Base-by-base conservation (phyloP, 2,888 invertebrate species). In the Heliconius cydno region DNA sequence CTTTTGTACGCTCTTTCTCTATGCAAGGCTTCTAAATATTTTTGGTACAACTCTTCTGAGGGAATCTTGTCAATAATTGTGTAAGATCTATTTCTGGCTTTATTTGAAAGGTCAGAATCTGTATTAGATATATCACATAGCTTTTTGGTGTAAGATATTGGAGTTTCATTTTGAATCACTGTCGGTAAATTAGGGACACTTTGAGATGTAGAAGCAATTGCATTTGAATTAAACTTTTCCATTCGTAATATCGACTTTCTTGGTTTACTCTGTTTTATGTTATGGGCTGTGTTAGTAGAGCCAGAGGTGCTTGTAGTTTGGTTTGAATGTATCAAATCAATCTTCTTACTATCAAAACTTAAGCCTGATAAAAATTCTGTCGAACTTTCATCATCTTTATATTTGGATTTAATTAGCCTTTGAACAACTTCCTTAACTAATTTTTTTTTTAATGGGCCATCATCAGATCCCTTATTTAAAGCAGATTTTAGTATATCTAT, bases 381-480 rank as follows among this genome's bases (percentile, higher is more conserved):
- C 6, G 91, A 90, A 81, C 90, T 93, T 65, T 94, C 95, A 82
- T 96, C 96, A 86, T 96, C 96, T 71, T 94, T 94, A 86, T 96
- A 96, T 83, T 95, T 96, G 0, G 95, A 93, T 71, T 95, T 95
- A 0, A 96, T 89, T 22, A 97, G 91, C 87, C 96, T 95, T 82
- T 96, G 94, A 0, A 97, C 96, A 76, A 97, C 95, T 86, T 96
- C 96, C 85, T 96, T 96, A 25, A 97, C 95, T 71, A 97, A 94
- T 85, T 95, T 94, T 83, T 96, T 96, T 88, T 96, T 97, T 7
- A 96, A 92, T 60, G 94, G 90, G 25, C 95, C 89, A 88, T 96
- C 96, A 83, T 96, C 95, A 84, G 96, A 95, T 82, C 96, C 95
- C 46, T 96, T 95, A 82, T 96, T 95, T 25, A 97, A 90, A 65